These are phyloP conservation scores for Brachypteracias leptosomus DNA, from an alignment of 2,113 vertebrate species.

Conservation along the genomic window DNA sequence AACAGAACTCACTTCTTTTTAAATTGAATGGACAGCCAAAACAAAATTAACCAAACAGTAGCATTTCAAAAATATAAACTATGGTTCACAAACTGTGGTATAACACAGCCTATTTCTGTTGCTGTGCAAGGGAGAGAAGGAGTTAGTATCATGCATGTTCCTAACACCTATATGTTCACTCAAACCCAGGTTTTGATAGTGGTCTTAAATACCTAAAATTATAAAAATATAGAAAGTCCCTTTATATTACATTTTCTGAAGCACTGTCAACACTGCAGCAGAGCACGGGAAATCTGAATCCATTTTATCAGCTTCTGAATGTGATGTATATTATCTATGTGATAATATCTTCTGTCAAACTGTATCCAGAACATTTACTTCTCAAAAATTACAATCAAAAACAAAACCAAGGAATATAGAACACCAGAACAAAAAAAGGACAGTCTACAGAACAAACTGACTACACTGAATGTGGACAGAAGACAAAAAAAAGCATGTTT, in stretches of 20 bases:
- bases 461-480: not conserved
- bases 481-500: not conserved
- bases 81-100: not conserved
- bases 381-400: not conserved
- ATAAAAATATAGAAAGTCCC: not conserved
- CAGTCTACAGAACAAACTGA: not conserved
- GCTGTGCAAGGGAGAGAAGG: not conserved
- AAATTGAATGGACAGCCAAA: slow-evolving; percentile 35
- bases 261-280: not conserved
- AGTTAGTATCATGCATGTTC: not conserved
- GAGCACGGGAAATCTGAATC: not conserved
- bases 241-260: slow-evolving; percentile 4
- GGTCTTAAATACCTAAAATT: not conserved
- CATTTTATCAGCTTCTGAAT: not conserved
- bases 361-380: not conserved
- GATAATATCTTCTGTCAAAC: not conserved
- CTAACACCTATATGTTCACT: not conserved
- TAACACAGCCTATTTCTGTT: not conserved
- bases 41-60: slow-evolving; percentile 30
- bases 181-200: not conserved
- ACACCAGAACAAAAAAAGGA: not conserved
- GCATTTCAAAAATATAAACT: slow-evolving; percentile 4
- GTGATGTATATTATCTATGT: not conserved
- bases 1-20: not conserved
- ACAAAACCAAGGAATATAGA: not conserved